phyloP scores from a whole-genome alignment of 2,797 vertebrate species.

The Pseudochaenichthys georgianus region DNA sequence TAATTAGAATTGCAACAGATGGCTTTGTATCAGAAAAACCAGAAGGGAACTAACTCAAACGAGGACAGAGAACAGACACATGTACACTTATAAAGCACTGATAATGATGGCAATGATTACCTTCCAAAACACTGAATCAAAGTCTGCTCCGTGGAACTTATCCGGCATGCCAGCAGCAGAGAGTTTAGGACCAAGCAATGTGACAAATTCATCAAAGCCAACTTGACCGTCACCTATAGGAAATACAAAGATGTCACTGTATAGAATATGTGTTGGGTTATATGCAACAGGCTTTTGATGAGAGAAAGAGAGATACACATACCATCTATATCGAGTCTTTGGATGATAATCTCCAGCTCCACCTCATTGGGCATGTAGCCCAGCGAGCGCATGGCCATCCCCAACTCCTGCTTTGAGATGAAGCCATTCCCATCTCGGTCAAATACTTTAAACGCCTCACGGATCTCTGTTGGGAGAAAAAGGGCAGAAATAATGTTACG shows the following conservation, averaged over 20 bases:
- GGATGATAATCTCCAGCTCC: conserved; percentile 98
- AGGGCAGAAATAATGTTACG: not conserved
- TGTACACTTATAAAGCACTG: conserved; percentile 1
- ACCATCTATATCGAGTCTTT: conserved; percentile 98
- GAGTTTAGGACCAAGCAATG: conserved; percentile 95
- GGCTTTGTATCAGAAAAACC: conserved; percentile 24
- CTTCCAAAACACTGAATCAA: conserved; percentile 99
- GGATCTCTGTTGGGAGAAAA: conserved; percentile 89
- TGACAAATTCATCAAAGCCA: conserved; percentile 98
- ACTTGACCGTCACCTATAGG: conserved; percentile 94
- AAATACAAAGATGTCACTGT: conserved; percentile 22
- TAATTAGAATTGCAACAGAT: conserved; percentile 47
- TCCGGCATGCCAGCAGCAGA: conserved; percentile 94
- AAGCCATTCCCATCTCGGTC: conserved; percentile 98
- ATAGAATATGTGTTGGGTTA: not conserved
- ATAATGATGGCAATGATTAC: conserved; percentile 70
- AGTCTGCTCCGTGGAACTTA: conserved; percentile 95
- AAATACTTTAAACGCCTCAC: conserved; percentile 98
- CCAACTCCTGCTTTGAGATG: conserved; percentile 99
- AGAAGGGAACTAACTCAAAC: conserved; percentile 12
- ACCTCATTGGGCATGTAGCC: conserved; percentile 99
- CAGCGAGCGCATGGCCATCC: conserved; percentile 97
- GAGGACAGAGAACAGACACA: conserved; percentile 13
- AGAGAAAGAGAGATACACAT: not conserved
- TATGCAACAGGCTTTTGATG: not conserved